Base-by-base conservation (phyloP, 1,140 invertebrate species). In the Nylanderia fulva region DNA sequence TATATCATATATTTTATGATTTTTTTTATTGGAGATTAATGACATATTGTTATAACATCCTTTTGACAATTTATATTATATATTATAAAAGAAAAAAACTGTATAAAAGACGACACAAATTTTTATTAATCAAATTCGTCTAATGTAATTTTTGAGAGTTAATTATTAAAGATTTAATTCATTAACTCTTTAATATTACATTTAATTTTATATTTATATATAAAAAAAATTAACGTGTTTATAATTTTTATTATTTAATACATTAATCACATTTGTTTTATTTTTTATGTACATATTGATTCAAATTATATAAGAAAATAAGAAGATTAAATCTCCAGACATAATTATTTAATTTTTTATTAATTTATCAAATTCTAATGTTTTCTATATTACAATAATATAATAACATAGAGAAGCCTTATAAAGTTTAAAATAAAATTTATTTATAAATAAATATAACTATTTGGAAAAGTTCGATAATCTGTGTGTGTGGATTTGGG, bases 401-500 rank as follows among this genome's bases (percentile, higher is more conserved):
- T 42, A 42, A 0, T 45, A 1, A 45, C 6, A 75, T 36, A 9
- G 2, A 48, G 7, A 76, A 66, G 13, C 24, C 0, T 45, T 5
- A 24, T 1, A 29, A 4, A 2, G n/a, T 63, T 2, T 8, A 48
- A 45, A n/a, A 45, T 3, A 48, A 1, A 13, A 64, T 29, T 63
- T 8, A 15, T 74, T 64, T 24, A 48, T 15, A 33, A 66, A 29
- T 63, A 61, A 68, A 68, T 11, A 13, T 66, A 7, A 39, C 15
- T 48, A 64, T 66, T 66, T 64, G 21, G 13, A 0, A 66, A 54
- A 15, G 52, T 66, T n/a, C 7, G 3, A 36, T n/a, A 4, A 79
- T 79, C 4, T n/a, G n/a, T n/a, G n/a, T n/a, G n/a, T n/a, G n/a
- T 79, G 42, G 75, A 79, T 68, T 79, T 39, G 27, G 15, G 13